A percentile compares a stretch with the other conserved stretches of the same genome.
Evolutionary conservation across 2,888 invertebrate species (phyloP).

Genomic region (Eudasyphora cyanicolor): DNA sequence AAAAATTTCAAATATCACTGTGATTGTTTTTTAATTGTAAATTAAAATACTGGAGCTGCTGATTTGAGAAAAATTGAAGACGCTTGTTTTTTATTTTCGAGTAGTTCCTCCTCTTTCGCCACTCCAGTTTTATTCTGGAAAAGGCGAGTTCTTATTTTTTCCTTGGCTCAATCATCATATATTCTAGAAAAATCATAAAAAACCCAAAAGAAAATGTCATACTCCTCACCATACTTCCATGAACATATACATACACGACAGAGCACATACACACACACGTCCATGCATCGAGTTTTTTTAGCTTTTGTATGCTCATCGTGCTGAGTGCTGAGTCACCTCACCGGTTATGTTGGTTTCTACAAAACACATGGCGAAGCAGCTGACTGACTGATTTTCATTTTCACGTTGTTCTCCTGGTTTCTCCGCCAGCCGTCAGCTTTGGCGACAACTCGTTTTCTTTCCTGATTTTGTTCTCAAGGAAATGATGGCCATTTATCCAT

Average conservation of each 20-base stretch:
- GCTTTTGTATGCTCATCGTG: slow-evolving; percentile 10
- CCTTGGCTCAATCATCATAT: too few relatives aligned
- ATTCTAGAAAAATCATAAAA: too few relatives aligned
- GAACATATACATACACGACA: slow-evolving; percentile 10
- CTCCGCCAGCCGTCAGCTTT: slow-evolving; percentile 40
- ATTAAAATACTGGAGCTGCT: slow-evolving; percentile 80
- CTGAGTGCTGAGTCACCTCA: slow-evolving; percentile 24
- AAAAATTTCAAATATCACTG: slow-evolving; percentile 79
- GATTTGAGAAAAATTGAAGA: slow-evolving; percentile 77
- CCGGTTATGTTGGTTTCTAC: slow-evolving; percentile 10
- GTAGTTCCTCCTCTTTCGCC: too few relatives aligned
- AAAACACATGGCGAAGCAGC: slow-evolving; percentile 72
- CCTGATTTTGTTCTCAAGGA: not conserved
- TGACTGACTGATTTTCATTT: slow-evolving; percentile 66
- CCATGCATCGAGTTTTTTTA: slow-evolving; percentile 44
- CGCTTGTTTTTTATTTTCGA: slow-evolving; percentile 63
- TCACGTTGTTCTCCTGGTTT: slow-evolving; percentile 68
- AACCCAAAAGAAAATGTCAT: slow-evolving; percentile 41
- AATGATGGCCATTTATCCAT: not conserved
- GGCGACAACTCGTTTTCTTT: slow-evolving; percentile 1
- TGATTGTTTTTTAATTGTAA: slow-evolving; percentile 80
- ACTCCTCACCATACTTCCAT: not conserved
- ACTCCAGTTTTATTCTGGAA: too few relatives aligned
- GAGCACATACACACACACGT: not conserved
- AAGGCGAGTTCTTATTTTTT: too few relatives aligned